phyloP scores from a whole-genome alignment of 2,113 vertebrate species.

The Psittacula cyanocephala region DNA sequence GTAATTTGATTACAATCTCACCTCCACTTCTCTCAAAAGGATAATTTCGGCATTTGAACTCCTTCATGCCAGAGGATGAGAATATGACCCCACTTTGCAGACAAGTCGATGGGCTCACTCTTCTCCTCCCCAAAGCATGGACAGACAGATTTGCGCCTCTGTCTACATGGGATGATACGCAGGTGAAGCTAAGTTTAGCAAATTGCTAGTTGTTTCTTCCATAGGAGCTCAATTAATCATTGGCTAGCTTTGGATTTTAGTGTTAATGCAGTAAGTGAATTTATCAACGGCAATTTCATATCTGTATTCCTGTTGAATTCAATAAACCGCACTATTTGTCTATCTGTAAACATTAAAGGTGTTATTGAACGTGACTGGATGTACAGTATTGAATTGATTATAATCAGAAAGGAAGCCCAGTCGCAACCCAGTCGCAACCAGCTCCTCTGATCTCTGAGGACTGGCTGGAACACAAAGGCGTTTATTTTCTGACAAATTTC shows the following conservation, averaged over 20 bases:
- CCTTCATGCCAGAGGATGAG: neutral
- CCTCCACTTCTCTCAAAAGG: neutral
- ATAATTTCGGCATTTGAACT: neutral
- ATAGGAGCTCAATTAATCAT: neutral
- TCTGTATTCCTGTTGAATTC: neutral
- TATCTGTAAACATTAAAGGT: neutral
- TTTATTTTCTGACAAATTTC: neutral
- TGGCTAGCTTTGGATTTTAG: neutral
- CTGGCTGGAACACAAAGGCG: neutral
- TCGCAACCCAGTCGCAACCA: neutral
- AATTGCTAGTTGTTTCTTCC: neutral
- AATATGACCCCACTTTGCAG: neutral
- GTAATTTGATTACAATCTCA: neutral
- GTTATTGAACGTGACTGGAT: neutral
- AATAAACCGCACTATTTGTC: neutral
- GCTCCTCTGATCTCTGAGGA: neutral
- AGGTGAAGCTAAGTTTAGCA: neutral
- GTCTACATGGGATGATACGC: rapidly evolving
- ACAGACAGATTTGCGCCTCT: neutral
- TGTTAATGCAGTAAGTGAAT: neutral
- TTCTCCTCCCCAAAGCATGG: neutral
- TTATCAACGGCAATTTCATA: neutral
- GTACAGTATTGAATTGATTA: neutral
- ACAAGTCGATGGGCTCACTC: neutral
- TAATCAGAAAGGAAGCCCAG: neutral